phyloP scores from a whole-genome alignment of 2,113 vertebrate genomes.

The Epinephelus moara region DNA sequence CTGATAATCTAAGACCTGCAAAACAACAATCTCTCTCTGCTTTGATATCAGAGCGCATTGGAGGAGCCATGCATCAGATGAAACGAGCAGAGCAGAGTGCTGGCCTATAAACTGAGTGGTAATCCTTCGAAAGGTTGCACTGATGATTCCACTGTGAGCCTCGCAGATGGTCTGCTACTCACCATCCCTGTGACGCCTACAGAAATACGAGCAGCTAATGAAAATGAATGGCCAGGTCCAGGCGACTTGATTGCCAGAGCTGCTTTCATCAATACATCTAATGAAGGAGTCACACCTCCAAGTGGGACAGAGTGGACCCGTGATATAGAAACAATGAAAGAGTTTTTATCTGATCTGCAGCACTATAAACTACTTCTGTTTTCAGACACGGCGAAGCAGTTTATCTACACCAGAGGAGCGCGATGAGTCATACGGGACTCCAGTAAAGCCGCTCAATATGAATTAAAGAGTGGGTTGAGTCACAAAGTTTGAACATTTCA shows the following conservation, averaged over 20 bases:
- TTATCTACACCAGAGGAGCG: background rate
- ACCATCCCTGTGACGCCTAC: conserved; percentile 55
- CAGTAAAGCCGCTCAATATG: background rate
- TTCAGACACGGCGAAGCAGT: background rate
- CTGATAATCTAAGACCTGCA: conserved; percentile 43
- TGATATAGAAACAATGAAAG: conserved; percentile 24
- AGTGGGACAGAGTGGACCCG: conserved; percentile 38
- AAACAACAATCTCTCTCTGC: conserved; percentile 42
- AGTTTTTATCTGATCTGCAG: conserved; percentile 31
- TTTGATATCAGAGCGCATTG: conserved; percentile 37
- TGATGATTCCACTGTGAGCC: conserved; percentile 62
- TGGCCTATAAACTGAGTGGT: conserved; percentile 31
- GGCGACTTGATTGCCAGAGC: conserved; percentile 69
- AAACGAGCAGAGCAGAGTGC: conserved; percentile 33
- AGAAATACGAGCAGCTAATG: conserved; percentile 69
- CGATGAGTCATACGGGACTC: background rate
- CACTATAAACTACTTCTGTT: background rate
- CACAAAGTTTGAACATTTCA: conserved; percentile 7
- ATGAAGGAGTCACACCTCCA: conserved; percentile 59
- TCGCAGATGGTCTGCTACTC: conserved; percentile 63
- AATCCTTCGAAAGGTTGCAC: conserved; percentile 41
- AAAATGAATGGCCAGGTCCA: conserved; percentile 73
- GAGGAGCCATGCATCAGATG: conserved; percentile 41
- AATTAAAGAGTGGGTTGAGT: background rate
- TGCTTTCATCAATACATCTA: conserved; percentile 72